A percentile compares a stretch with the other conserved stretches of the same genome.
Conservation (phyloP, 2,888 invertebrate species). For the Dolomedes plantarius region DNA sequence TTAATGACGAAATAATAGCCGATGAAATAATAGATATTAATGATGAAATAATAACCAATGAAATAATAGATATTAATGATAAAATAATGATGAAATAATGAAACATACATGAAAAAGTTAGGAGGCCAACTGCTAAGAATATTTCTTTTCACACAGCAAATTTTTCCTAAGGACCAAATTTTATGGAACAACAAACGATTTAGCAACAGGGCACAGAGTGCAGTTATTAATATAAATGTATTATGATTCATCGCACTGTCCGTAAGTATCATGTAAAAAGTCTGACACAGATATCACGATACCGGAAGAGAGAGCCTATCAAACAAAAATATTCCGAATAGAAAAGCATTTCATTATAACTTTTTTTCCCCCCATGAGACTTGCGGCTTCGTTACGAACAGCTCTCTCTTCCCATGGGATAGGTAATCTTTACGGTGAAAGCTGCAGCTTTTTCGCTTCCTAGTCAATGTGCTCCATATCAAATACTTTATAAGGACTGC, state of each 20-base stretch:
- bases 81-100: too few relatives aligned
- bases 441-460: not conserved
- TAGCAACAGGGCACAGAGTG: too few relatives aligned
- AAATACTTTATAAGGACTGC: not conserved
- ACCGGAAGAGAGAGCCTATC: not conserved
- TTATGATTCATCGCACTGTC: not conserved
- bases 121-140: too few relatives aligned
- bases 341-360: not conserved
- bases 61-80: too few relatives aligned
- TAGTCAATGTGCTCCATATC: not conserved
- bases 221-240: not conserved
- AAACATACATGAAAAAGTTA: too few relatives aligned
- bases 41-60: too few relatives aligned
- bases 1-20: too few relatives aligned
- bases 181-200: too few relatives aligned
- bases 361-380: not conserved
- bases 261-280: not conserved
- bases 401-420: not conserved
- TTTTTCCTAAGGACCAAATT: too few relatives aligned
- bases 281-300: not conserved
- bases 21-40: too few relatives aligned
- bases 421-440: not conserved
- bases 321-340: not conserved
- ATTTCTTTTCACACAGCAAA: too few relatives aligned
- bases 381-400: not conserved